Evolutionary conservation across 2,797 vertebrate species (phyloP).

Genomic region (Tolypeutes matacus): DNA sequence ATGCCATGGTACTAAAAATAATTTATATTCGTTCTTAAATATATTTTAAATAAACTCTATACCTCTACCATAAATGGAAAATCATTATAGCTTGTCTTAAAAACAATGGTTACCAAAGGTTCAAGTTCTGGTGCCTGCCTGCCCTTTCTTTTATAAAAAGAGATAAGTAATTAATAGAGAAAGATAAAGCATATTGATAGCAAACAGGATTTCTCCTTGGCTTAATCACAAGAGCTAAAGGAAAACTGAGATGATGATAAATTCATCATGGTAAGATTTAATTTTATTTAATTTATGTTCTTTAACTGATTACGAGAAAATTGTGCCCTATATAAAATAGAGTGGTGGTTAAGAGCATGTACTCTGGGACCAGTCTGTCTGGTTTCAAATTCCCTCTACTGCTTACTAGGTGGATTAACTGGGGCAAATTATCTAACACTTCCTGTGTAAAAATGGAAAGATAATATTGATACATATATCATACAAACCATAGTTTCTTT

Average conservation of each 20-base stretch:
- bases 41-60: not conserved
- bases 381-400: not conserved
- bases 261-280: not conserved
- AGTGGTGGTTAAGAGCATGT: not conserved
- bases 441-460: not conserved
- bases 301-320: not conserved
- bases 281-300: not conserved
- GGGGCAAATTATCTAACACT: not conserved
- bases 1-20: not conserved
- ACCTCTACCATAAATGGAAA: no score
- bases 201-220: not conserved
- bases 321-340: not conserved
- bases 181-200: no score
- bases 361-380: not conserved
- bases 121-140: not conserved
- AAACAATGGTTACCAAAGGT: not conserved
- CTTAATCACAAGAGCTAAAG: not conserved
- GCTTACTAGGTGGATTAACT: not conserved
- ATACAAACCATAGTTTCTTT: not conserved
- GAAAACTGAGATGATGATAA: not conserved
- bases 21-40: not conserved
- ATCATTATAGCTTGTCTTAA: not conserved
- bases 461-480: not conserved
- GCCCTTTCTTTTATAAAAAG: not conserved
- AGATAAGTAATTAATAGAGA: not conserved